These are phyloP conservation scores for Gnatocerus cornutus DNA, from an alignment of 2,888 invertebrate genomes.

Conservation along the genomic window DNA sequence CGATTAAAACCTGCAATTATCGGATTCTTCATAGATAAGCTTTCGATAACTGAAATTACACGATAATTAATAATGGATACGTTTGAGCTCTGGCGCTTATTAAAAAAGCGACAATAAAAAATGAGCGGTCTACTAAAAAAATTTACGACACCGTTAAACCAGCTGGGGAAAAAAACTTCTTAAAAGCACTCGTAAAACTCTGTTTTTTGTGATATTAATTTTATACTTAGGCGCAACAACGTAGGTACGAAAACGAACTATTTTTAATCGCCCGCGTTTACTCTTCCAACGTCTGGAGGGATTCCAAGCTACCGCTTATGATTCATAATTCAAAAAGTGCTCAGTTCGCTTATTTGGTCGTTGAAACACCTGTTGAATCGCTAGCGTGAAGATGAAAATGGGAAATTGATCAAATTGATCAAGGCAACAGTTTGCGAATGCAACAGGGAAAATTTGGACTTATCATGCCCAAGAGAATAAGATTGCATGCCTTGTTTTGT, in stretches of 20 bases:
- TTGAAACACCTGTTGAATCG: conserved; percentile 54
- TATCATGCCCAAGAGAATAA: no score
- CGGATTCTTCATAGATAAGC: conserved; percentile 16
- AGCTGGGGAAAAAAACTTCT: conserved; percentile 20
- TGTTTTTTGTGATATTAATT: conserved; percentile 30
- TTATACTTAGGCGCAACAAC: conserved; percentile 16
- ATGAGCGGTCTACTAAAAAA: conserved; percentile 26
- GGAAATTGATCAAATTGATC: conserved; percentile 1
- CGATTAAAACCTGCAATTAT: conserved; percentile 32
- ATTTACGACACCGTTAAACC: conserved; percentile 35
- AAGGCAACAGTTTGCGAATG: background rate
- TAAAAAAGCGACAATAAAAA: conserved; percentile 19
- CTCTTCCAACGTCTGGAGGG: conserved; percentile 51
- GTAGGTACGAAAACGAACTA: conserved; percentile 11
- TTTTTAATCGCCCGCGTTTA: conserved; percentile 34
- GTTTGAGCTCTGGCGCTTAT: conserved; percentile 1
- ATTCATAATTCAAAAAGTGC: conserved; percentile 53
- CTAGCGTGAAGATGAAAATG: conserved; percentile 4
- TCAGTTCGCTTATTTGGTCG: conserved; percentile 47
- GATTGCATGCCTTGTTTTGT: background rate
- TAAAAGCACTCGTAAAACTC: conserved; percentile 23
- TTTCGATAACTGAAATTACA: conserved; percentile 18
- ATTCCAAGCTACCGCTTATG: conserved; percentile 50
- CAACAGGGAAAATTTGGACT: background rate
- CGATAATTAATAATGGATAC: conserved; percentile 34